Conservation (phyloP, 2,797 vertebrate species). For the Arrhamphus sclerolepis region DNA sequence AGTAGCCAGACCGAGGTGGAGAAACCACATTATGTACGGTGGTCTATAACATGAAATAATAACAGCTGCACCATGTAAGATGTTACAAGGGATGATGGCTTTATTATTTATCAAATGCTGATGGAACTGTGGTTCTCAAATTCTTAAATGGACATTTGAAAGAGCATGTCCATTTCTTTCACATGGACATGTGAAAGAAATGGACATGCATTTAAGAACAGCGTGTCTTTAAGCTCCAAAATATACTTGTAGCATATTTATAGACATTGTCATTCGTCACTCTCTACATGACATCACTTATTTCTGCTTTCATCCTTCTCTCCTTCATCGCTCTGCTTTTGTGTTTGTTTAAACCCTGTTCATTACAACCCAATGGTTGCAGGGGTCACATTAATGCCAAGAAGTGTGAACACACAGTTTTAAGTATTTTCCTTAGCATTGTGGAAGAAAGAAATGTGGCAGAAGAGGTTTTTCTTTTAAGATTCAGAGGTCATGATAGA, state of each 20-base stretch:
- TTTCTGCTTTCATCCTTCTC: conserved; percentile 56
- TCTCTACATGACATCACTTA: conserved; percentile 65
- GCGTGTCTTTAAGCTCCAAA: conserved; percentile 34
- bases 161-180: conserved; percentile 15
- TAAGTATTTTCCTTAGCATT: conserved; percentile 47
- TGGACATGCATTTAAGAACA: conserved; percentile 13
- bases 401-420: conserved; percentile 44
- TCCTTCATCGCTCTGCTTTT: conserved; percentile 64
- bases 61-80: conserved; percentile 65
- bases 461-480: conserved; percentile 8
- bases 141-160: conserved; percentile 20
- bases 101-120: conserved; percentile 33
- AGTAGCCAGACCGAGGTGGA: conserved; percentile 57
- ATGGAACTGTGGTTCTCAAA: conserved; percentile 24
- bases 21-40: conserved; percentile 68
- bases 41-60: conserved; percentile 67
- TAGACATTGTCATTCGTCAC: conserved; percentile 61
- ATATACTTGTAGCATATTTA: conserved; percentile 43
- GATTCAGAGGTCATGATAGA: background rate
- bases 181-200: conserved; percentile 18
- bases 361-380: conserved; percentile 58
- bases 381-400: conserved; percentile 63
- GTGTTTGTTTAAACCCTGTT: conserved; percentile 77
- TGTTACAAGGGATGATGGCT: conserved; percentile 44
- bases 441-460: conserved; percentile 64